These are phyloP conservation scores for Embidobia sp. DNA, from an alignment of 2,888 invertebrate genomes.

Conservation along the genomic window DNA sequence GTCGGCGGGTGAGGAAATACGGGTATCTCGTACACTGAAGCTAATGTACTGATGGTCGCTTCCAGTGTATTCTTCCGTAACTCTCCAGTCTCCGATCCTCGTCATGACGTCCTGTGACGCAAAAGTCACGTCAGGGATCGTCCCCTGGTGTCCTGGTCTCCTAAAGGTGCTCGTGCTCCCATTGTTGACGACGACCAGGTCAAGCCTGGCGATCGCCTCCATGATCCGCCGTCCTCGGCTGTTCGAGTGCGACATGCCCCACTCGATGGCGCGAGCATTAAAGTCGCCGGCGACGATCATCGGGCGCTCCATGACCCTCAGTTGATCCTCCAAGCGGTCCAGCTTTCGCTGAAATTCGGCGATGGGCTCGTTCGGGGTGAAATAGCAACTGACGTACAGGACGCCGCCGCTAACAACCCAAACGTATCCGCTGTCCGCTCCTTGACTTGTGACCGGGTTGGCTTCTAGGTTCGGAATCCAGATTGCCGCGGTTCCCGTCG, in stretches of 20 bases:
- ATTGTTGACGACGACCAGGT: background rate
- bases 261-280: background rate
- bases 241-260: slow-evolving; percentile 1
- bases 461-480: slow-evolving; percentile 25
- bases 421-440: slow-evolving; percentile 30
- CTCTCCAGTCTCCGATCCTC: slow-evolving; percentile 37
- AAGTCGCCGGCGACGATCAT: background rate
- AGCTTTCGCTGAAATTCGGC: slow-evolving; percentile 34
- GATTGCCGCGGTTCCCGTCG: slow-evolving; percentile 36
- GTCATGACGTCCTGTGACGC: no score
- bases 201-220: background rate
- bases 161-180: background rate
- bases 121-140: background rate
- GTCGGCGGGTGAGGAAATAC: no score
- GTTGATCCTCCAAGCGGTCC: background rate
- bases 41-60: slow-evolving; percentile 58
- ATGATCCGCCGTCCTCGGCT: background rate
- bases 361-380: slow-evolving; percentile 57
- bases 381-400: slow-evolving; percentile 37
- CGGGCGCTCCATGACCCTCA: background rate
- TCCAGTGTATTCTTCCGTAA: slow-evolving; percentile 39
- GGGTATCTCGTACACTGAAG: slow-evolving; percentile 12
- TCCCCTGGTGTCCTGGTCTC: background rate
- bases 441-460: background rate
- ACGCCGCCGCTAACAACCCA: slow-evolving; percentile 29